Conservation (phyloP, 1,140 invertebrate species). For the Formica exsecta region DNA sequence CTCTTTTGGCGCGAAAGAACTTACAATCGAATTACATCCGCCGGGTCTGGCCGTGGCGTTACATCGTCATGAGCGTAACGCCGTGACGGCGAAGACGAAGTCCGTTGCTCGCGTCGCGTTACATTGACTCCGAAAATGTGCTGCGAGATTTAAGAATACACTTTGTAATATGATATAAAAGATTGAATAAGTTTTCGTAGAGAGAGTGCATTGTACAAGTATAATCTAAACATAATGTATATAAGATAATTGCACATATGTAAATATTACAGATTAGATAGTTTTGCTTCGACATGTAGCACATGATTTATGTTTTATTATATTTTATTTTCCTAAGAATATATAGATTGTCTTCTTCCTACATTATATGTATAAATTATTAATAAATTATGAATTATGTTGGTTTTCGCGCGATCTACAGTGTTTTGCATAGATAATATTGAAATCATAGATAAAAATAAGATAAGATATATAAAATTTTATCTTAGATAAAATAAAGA, state of each 20-base stretch:
- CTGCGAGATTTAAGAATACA: slow-evolving; percentile 11
- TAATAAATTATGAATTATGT: background rate
- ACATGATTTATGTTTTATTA: background rate
- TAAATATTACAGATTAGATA: background rate
- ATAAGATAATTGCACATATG: background rate
- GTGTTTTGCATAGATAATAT: too few species aligned
- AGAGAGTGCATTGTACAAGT: too few species aligned
- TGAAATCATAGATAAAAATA: too few species aligned
- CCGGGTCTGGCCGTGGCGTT: slow-evolving; percentile 44
- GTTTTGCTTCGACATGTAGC: background rate
- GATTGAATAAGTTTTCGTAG: background rate
- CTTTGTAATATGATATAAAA: background rate
- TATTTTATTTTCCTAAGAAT: too few species aligned
- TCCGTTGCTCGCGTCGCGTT: slow-evolving; percentile 31
- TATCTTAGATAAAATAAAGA: too few species aligned
- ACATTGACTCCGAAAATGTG: slow-evolving; percentile 11
- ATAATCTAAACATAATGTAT: background rate
- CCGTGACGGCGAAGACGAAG: slow-evolving; percentile 31
- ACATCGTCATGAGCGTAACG: slow-evolving; percentile 46
- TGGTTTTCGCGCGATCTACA: too few species aligned
- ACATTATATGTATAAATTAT: background rate
- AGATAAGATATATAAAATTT: too few species aligned
- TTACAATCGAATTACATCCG: slow-evolving; percentile 63
- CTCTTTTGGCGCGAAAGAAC: slow-evolving; percentile 65
- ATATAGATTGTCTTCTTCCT: background rate